phyloP scores from a whole-genome alignment of 1,140 invertebrate species.

The Nephotettix cincticeps region DNA sequence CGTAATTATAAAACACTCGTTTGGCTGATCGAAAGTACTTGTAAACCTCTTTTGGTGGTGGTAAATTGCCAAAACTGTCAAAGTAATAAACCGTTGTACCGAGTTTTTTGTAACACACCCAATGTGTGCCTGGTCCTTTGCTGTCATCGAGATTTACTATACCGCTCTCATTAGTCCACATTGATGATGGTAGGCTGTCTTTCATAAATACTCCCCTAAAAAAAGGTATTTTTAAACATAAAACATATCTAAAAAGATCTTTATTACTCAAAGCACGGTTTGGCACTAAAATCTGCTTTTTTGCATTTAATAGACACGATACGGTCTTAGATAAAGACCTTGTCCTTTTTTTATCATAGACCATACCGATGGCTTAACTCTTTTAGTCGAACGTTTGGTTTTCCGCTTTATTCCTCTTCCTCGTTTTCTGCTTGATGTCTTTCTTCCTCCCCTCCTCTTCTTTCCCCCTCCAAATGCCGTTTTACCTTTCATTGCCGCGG shows the following conservation, averaged over 20 bases:
- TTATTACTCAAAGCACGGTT: constrained; percentile 21
- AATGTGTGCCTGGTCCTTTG: constrained; percentile 41
- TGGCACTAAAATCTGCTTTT: constrained; percentile 11
- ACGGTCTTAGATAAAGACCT: constrained; percentile 27
- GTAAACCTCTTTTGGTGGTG: constrained; percentile 1
- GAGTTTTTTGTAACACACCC: constrained; percentile 43
- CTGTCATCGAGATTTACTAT: constrained; percentile 44
- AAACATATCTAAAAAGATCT: background rate
- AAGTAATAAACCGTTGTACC: constrained; percentile 14
- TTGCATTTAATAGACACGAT: constrained; percentile 2
- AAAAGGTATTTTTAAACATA: constrained; percentile 34
- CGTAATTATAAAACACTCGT: constrained; percentile 9
- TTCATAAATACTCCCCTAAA: constrained; percentile 34
- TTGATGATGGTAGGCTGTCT: constrained; percentile 33
- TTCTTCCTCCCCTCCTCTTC: constrained; percentile 34
- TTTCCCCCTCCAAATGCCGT: constrained; percentile 42
- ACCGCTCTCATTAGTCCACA: constrained; percentile 37
- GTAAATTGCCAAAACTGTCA: constrained; percentile 17
- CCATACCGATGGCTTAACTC: background rate
- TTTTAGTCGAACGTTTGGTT: background rate
- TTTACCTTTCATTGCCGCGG: constrained; percentile 45
- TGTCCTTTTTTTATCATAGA: constrained; percentile 25
- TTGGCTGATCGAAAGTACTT: background rate
- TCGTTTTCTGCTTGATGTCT: background rate
- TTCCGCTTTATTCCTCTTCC: background rate